Percentiles rank a stretch among this genome's conserved stretches.
Conservation (phyloP, 2,888 invertebrate genomes). For the Opisthograptis luteolata region DNA sequence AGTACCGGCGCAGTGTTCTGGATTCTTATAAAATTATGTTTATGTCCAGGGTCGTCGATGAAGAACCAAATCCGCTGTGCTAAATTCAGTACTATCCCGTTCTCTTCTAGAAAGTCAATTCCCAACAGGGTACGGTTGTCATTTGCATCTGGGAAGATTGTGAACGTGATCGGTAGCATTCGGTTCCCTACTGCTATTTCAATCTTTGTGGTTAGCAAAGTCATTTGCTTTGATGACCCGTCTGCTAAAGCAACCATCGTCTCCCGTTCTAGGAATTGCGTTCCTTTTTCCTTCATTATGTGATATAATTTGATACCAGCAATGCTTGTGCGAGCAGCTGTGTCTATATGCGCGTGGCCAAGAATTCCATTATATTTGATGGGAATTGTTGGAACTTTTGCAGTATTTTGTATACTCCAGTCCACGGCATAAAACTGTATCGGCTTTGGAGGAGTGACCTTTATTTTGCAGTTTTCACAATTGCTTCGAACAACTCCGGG, state of each 20-base stretch:
- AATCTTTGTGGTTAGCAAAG: neutral
- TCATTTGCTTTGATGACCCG: neutral
- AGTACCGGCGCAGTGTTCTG: too few species aligned
- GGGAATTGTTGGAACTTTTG: neutral
- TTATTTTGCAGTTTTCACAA: constrained; percentile 1
- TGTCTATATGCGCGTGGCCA: neutral
- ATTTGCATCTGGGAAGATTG: neutral
- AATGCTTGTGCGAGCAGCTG: neutral
- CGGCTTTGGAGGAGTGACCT: constrained; percentile 2
- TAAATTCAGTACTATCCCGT: constrained; percentile 24
- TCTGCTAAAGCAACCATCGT: neutral
- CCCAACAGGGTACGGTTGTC: constrained; percentile 6
- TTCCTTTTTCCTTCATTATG: neutral
- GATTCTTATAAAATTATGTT: neutral
- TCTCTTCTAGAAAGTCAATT: constrained; percentile 30
- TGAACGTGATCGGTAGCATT: neutral
- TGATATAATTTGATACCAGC: neutral
- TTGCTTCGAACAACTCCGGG: constrained; percentile 3
- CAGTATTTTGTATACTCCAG: neutral
- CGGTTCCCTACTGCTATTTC: neutral
- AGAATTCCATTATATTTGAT: neutral
- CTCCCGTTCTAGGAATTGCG: neutral
- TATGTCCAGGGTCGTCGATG: constrained; percentile 16
- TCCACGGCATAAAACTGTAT: constrained; percentile 1
- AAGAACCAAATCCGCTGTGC: constrained; percentile 31